Evolutionary conservation across 2,888 invertebrate genomes (phyloP), one percentile per base, ranked within the genome.

Genomic region (Hydraecia micacea): DNA sequence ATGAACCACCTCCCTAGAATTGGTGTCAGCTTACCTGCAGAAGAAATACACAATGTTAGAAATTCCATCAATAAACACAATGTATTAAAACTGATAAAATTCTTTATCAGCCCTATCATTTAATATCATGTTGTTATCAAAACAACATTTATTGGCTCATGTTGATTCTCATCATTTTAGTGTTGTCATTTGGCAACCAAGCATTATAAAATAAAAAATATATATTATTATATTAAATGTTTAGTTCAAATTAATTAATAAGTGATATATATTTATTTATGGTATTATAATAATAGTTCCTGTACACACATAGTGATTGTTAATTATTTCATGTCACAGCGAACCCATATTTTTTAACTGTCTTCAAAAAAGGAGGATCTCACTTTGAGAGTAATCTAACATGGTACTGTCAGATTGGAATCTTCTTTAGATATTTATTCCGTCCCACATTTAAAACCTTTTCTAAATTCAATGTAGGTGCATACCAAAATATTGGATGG

Each of bases 31-130:
- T 62, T 66, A 84, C 77, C 84, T 84, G 83, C 36, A 63, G 25
- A 65, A 74, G 18, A 84, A 82, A 74, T 28, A 46, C n/a, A 49
- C 18, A 60, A 46, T n/a, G 15, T 74, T 49, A 74, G 62, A 39
- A 55, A 5, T 49, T 66, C 8, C 7, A 62, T 46, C 42, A 73
- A 60, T 49, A 60, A 60, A 58, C 42, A 66, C 15, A 58, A 25
- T 52, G 32, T 18, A n/a, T 42, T 76, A 75, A 32, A 25, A 39
- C 28, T 52, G 3, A 39, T 62, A n/a, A 28, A 71, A 62, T 18
- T 49, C 0, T n/a, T 42, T 88, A 91, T 96, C 95, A 95, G 95
- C 87, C 95, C 95, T 96, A 95, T 95, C 96, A 95, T 95, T 95
- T 91, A 87, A 84, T 95, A 94, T 96, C 95, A 96, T 88, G 81